Conservation (phyloP, 2,888 invertebrate species). For the Halictus ligatus region DNA sequence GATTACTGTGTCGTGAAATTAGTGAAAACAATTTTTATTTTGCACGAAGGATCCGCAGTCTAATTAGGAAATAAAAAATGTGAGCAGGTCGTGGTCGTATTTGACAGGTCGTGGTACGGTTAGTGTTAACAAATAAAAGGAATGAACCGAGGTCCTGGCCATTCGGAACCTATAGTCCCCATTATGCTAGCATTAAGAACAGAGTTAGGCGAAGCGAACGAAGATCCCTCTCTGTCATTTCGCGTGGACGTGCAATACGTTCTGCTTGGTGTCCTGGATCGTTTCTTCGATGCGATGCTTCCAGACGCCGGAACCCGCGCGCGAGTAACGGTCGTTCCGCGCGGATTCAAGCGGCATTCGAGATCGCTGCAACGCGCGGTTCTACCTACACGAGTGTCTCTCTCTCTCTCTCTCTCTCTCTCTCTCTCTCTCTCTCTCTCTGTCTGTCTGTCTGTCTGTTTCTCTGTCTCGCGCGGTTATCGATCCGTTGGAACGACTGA, state of each 20-base stretch:
- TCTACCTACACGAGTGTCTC: background rate
- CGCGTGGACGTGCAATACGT: background rate
- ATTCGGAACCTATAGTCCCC: no score
- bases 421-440: background rate
- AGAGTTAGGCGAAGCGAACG: no score
- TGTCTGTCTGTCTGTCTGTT: background rate
- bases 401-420: background rate
- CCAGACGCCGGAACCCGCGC: constrained; percentile 15
- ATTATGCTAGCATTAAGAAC: no score
- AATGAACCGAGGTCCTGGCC: no score
- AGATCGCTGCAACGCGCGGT: background rate
- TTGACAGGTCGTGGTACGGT: no score
- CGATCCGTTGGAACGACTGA: constrained; percentile 37
- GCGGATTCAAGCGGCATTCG: background rate
- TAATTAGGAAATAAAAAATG: no score
- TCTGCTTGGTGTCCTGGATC: background rate
- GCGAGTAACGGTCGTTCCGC: constrained; percentile 58
- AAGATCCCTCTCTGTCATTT: no score
- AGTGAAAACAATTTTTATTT: no score
- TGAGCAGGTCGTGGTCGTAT: no score
- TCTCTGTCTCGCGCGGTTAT: constrained; percentile 47
- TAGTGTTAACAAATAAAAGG: no score
- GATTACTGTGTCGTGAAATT: no score
- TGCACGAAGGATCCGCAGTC: no score
- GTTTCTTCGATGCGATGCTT: background rate